Base-by-base conservation (phyloP, 2,888 invertebrate species). In the Drosophila basisetae region DNA sequence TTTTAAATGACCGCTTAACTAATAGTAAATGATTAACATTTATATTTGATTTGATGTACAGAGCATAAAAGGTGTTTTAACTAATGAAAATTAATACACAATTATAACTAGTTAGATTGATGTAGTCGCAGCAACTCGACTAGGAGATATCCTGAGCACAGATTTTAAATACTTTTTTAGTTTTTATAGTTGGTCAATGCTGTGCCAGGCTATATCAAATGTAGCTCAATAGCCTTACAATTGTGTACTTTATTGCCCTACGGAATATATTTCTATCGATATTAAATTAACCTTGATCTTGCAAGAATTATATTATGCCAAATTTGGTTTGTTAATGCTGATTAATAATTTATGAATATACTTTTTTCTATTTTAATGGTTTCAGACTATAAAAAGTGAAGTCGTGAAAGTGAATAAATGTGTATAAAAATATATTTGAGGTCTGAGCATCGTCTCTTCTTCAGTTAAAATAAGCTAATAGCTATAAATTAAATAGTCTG, bases 11-110 rank as follows among this genome's bases (percentile, higher is more conserved):
- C 13, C 25, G 43, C 30, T 9, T 22, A 30, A 6, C 43, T 55
- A 64, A 47, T 55, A 2, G 30, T 16, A 31, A 60, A 37, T 37
- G 47, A 56, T 49, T 64, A 56, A 49, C 18, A 50, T 43, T 35
- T 56, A 16, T 7, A 22, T 60, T 60, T 37, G 22, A 33, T 43
- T 31, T 47, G 25, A 47, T 47, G 47, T 16, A 4, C 25, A 1
- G 47, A 1, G 16, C 47, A 25, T 47, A 47, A 47, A 47, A 9
- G 47, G 47, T 47, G 47, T 2, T 25, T 16, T 1, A 47, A 47
- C 47, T 47, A 47, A 47, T 47, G 9, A 47, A 47, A 47, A 47
- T 25, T 47, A 28, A 47, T 47, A 4, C 47, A 16, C 47, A 47
- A 47, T 47, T 47, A 22, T 47, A 25, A 9, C 25, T 7, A 47